These are phyloP conservation scores for Zootoca vivipara DNA, from an alignment of 2,113 vertebrate species.

Conservation along the genomic window DNA sequence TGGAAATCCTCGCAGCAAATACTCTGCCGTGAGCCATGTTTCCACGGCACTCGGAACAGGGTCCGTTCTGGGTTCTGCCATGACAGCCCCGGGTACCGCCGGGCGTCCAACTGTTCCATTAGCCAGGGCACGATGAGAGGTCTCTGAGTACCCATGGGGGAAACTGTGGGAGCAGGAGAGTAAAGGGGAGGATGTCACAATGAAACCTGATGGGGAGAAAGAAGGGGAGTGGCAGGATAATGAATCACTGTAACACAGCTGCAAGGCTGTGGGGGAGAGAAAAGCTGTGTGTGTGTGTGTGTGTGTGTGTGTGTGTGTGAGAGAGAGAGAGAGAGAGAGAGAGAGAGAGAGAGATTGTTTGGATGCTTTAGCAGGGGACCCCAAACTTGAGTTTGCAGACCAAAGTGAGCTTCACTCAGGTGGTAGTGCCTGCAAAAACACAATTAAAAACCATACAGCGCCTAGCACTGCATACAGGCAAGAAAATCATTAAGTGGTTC, in stretches of 20 bases:
- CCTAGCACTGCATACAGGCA: too few species aligned
- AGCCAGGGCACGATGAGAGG: slow-evolving; percentile 28
- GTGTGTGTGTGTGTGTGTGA: background rate
- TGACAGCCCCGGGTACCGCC: background rate
- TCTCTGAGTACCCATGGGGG: background rate
- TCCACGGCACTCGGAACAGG: slow-evolving; percentile 17
- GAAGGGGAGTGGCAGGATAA: background rate
- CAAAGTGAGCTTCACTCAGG: too few species aligned
- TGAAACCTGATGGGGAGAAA: background rate
- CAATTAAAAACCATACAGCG: too few species aligned
- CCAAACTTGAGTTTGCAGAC: too few species aligned
- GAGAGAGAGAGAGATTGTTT: too few species aligned
- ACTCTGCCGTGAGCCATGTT: slow-evolving; percentile 14
- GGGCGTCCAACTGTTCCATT: background rate
- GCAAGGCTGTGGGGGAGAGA: background rate
- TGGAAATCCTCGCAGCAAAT: background rate
- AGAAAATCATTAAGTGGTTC: too few species aligned
- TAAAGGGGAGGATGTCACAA: background rate
- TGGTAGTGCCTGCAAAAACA: too few species aligned
- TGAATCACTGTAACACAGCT: background rate
- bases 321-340: too few species aligned
- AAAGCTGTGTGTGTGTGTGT: background rate
- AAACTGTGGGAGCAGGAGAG: background rate
- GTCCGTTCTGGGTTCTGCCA: slow-evolving; percentile 23
- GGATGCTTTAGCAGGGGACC: too few species aligned